phyloP scores from a whole-genome alignment of 2,797 vertebrate species.

The Argya squamiceps region DNA sequence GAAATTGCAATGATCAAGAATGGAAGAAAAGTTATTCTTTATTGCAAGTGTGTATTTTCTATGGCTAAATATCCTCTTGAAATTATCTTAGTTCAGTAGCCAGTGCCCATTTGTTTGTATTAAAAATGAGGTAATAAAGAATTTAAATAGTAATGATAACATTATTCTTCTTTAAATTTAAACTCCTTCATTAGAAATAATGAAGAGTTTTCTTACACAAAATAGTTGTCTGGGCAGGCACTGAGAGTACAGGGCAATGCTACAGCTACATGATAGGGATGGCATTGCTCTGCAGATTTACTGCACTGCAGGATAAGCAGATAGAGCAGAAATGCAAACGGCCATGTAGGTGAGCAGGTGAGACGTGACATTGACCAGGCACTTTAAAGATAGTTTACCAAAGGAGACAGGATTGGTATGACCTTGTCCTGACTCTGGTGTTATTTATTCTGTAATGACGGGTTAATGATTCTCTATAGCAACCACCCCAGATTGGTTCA shows the following conservation, averaged over 20 bases:
- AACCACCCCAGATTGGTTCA: not conserved
- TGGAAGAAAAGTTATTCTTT: not conserved
- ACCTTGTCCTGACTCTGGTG: conserved; percentile 34
- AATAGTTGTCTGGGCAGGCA: not conserved
- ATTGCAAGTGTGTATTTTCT: not conserved
- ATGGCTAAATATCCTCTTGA: not conserved
- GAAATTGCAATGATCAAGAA: not conserved
- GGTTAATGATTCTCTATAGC: conserved; percentile 10
- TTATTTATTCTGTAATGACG: conserved; percentile 28
- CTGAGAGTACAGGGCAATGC: not conserved
- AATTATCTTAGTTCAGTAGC: not conserved
- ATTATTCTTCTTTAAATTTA: not conserved
- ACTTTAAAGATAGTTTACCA: conserved; percentile 15
- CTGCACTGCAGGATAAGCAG: not conserved
- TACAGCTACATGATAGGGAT: not conserved
- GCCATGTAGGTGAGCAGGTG: conserved; percentile 41
- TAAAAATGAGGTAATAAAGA: not conserved
- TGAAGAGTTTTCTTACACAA: not conserved
- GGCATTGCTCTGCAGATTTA: conserved; percentile 28
- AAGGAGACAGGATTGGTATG: not conserved
- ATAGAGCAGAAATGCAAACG: conserved; percentile 2
- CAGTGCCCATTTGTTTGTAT: not conserved
- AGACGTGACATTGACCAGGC: conserved; percentile 53
- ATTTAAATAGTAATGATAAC: not conserved
- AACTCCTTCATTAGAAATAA: not conserved